Percentiles rank a stretch among this genome's conserved stretches.
These are phyloP conservation scores for Hylia prasina DNA, from an alignment of 2,113 vertebrate species.

Conservation along the genomic window DNA sequence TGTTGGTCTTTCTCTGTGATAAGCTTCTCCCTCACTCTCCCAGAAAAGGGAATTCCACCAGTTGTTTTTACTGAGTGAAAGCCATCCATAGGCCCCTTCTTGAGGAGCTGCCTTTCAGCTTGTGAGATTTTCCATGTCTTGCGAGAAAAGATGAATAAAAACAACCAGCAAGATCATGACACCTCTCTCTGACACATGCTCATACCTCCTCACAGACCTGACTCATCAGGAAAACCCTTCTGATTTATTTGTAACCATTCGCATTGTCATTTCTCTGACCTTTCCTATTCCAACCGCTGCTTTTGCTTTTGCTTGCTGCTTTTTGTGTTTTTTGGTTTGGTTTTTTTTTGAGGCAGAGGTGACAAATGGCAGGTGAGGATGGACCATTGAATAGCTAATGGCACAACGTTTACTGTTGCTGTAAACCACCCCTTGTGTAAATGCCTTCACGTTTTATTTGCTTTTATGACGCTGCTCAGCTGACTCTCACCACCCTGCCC, in stretches of 20 bases:
- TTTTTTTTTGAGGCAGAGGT: background rate
- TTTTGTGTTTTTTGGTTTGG: background rate
- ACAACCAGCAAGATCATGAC: background rate
- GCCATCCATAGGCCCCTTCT: background rate
- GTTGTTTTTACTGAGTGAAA: background rate
- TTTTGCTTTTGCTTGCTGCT: slow-evolving; percentile 22
- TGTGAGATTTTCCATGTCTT: background rate
- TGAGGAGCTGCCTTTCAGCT: background rate
- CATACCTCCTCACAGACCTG: background rate
- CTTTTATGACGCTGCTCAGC: background rate
- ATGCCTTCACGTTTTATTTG: background rate
- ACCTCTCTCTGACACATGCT: background rate
- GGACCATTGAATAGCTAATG: background rate
- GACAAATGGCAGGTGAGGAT: background rate
- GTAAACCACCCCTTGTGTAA: background rate
- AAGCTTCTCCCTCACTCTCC: background rate
- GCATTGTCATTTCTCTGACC: background rate
- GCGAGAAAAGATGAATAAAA: background rate
- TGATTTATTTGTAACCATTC: background rate
- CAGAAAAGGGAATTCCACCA: background rate
- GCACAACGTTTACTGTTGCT: background rate
- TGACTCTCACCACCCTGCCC: background rate
- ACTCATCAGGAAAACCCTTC: background rate
- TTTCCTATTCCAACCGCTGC: background rate
- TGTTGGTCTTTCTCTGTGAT: background rate